phyloP scores from a whole-genome alignment of 2,113 vertebrate genomes.

The Hyperoodon ampullatus region DNA sequence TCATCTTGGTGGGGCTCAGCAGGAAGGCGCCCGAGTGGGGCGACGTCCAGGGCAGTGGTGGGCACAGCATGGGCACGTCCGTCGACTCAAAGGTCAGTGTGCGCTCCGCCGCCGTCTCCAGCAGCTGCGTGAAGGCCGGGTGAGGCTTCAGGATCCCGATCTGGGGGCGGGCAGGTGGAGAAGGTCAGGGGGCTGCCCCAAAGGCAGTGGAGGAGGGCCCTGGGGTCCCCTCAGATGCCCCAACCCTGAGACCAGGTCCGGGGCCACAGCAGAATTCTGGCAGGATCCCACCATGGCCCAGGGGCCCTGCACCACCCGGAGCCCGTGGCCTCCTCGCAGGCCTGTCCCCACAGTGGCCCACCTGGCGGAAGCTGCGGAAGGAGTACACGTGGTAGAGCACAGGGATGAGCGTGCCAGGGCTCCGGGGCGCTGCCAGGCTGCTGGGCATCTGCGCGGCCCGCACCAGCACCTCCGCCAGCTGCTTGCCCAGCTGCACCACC shows the following conservation, averaged over 20 bases:
- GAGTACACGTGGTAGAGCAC: conserved; percentile 96
- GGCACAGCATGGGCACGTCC: conserved; percentile 94
- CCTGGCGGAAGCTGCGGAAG: conserved; percentile 90
- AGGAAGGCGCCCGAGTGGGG: conserved; percentile 89
- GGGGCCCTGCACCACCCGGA: not conserved
- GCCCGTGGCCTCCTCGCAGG: not conserved
- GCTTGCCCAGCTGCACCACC: conserved; percentile 89
- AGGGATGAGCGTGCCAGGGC: conserved; percentile 85
- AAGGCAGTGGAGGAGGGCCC: not conserved
- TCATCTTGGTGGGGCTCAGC: conserved; percentile 90
- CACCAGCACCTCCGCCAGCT: conserved; percentile 93
- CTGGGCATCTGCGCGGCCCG: conserved; percentile 88
- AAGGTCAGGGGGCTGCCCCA: not conserved
- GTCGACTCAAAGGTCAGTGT: conserved; percentile 91
- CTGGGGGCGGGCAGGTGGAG: conserved; percentile 75
- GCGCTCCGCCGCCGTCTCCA: conserved; percentile 87
- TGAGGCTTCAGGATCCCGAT: conserved; percentile 96
- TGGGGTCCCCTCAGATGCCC: not conserved
- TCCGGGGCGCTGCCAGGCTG: conserved; percentile 80
- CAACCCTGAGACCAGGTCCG: not conserved
- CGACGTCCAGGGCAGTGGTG: conserved; percentile 93
- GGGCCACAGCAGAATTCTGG: not conserved
- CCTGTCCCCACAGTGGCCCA: accelerated
- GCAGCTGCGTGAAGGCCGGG: conserved; percentile 90
- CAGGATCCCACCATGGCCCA: not conserved